These are phyloP conservation scores for Latheticus oryzae DNA, from an alignment of 2,888 invertebrate genomes.

Conservation along the genomic window DNA sequence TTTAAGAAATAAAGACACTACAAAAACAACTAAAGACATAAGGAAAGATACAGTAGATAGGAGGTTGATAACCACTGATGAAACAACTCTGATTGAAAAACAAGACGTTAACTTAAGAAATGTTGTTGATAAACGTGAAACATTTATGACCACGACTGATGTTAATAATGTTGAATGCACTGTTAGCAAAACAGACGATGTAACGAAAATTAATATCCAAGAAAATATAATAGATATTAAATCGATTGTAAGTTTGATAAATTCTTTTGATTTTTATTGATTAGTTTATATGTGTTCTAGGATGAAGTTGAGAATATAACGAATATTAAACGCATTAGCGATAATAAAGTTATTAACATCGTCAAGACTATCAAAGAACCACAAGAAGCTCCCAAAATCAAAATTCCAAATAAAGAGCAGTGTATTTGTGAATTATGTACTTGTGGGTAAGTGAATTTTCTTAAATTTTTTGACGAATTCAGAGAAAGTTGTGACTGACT, in stretches of 20 bases:
- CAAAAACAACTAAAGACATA: background rate
- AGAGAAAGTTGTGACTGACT: too few species aligned
- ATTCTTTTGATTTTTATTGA: slow-evolving; percentile 2
- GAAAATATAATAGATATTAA: slow-evolving; percentile 73
- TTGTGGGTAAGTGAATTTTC: slow-evolving; percentile 79
- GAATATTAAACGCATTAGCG: slow-evolving; percentile 64
- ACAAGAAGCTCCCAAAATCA: slow-evolving; percentile 61
- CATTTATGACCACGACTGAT: slow-evolving; percentile 26
- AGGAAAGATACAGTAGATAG: background rate
- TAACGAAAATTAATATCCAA: slow-evolving; percentile 69
- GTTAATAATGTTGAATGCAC: too few species aligned
- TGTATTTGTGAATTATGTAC: slow-evolving; percentile 92
- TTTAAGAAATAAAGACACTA: background rate
- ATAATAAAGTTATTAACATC: slow-evolving; percentile 68
- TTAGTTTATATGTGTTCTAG: slow-evolving; percentile 56
- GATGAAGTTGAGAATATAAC: slow-evolving; percentile 64
- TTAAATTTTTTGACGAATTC: background rate
- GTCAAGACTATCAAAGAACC: slow-evolving; percentile 63
- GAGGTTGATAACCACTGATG: slow-evolving; percentile 9
- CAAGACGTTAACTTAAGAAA: background rate
- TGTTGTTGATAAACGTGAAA: slow-evolving; percentile 23
- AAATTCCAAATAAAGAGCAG: slow-evolving; percentile 75
- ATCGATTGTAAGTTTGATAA: slow-evolving; percentile 63
- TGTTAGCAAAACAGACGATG: slow-evolving; percentile 47
- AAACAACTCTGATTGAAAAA: background rate